A percentile compares a stretch with the other conserved stretches of the same genome.
Conservation (phyloP, 2,113 vertebrate species). For the Zosterops lateralis region DNA sequence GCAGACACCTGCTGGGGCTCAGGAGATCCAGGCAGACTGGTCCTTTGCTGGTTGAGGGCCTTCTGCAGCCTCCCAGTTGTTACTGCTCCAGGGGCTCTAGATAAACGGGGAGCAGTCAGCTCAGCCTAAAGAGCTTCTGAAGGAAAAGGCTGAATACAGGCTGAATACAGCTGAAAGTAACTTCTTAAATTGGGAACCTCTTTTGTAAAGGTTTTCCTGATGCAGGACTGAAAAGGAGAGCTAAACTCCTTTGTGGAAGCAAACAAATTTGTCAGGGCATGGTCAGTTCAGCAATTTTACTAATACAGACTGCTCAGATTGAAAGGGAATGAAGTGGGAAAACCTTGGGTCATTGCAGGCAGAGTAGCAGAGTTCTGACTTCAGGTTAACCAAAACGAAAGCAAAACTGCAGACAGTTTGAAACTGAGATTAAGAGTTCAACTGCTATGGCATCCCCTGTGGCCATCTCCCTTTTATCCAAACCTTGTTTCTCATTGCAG, state of each 20-base stretch:
- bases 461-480: not conserved
- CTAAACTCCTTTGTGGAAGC: not conserved
- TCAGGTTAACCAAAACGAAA: not conserved
- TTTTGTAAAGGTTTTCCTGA: not conserved
- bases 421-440: not conserved
- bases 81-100: not conserved
- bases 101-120: not conserved
- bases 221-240: not conserved
- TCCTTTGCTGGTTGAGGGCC: accelerated
- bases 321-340: not conserved
- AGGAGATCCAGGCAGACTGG: not conserved
- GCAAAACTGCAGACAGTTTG: not conserved
- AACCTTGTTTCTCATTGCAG: not conserved
- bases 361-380: not conserved
- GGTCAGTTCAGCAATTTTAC: not conserved
- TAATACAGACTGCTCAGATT: not conserved
- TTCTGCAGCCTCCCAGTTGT: not conserved
- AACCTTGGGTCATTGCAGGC: not conserved
- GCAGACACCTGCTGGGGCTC: not conserved
- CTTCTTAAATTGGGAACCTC: not conserved
- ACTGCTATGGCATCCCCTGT: not conserved
- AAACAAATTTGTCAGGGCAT: not conserved
- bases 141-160: not conserved
- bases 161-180: not conserved
- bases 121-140: not conserved